Evolutionary conservation across 2,113 vertebrate genomes (phyloP).

Genomic region (Apodemus sylvaticus): DNA sequence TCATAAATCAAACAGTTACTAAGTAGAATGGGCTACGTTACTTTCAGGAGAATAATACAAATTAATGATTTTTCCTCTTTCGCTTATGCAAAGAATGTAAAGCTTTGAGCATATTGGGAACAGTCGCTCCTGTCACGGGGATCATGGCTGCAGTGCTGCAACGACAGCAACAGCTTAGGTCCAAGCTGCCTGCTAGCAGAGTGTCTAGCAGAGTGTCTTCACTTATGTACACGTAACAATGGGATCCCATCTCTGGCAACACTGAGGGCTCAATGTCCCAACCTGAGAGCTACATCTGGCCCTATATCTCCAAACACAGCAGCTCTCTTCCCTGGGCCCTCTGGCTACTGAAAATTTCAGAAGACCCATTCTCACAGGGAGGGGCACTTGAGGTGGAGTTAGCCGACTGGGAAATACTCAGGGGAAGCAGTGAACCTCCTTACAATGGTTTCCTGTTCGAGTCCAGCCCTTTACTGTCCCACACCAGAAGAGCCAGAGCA

Average conservation of each 20-base stretch:
- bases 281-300: neutral
- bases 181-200: too few relatives aligned
- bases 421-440: neutral
- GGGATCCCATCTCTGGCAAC: neutral
- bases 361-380: neutral
- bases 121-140: neutral
- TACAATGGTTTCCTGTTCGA: neutral
- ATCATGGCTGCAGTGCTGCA: neutral
- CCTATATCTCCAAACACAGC: neutral
- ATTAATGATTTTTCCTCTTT: neutral
- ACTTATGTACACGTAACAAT: neutral
- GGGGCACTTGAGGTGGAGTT: neutral
- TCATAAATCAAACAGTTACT: conserved; percentile 2
- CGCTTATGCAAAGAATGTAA: neutral
- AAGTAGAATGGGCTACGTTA: neutral
- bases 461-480: neutral
- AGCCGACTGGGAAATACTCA: neutral
- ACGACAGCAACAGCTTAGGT: neutral
- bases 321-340: neutral
- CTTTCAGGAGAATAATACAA: conserved; percentile 47
- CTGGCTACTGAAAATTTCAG: neutral
- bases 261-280: neutral
- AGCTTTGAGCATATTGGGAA: neutral
- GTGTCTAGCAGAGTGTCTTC: neutral
- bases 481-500: neutral